phyloP scores from a whole-genome alignment of 2,888 invertebrate genomes.

The Idaea straminata region DNA sequence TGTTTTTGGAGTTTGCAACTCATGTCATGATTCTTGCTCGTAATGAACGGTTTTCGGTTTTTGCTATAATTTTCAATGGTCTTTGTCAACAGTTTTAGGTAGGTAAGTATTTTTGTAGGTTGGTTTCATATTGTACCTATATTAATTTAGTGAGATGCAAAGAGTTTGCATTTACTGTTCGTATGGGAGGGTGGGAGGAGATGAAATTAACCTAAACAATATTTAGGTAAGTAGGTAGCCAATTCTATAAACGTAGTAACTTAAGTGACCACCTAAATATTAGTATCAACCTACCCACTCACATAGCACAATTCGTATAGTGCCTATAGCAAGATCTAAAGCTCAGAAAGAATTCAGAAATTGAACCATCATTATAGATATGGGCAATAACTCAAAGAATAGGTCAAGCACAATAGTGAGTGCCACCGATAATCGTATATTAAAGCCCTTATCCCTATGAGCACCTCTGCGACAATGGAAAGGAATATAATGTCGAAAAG shows the following conservation, averaged over 20 bases:
- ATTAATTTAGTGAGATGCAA: too few species aligned
- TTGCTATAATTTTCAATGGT: constrained; percentile 24
- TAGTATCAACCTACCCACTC: neutral
- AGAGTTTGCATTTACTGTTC: too few species aligned
- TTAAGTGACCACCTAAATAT: neutral
- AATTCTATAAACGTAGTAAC: too few species aligned
- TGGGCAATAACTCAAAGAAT: constrained; percentile 70
- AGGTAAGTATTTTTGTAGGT: neutral
- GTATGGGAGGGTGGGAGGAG: too few species aligned
- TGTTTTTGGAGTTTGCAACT: constrained; percentile 66
- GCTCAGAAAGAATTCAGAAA: constrained; percentile 51
- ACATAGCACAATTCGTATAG: neutral
- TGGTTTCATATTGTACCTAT: too few species aligned
- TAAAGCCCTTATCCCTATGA: constrained; percentile 77
- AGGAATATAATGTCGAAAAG: constrained; percentile 78
- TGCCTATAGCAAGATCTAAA: constrained; percentile 13
- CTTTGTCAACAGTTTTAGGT: constrained; percentile 11
- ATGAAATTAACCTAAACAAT: too few species aligned
- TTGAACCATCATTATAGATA: constrained; percentile 65
- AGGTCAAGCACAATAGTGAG: constrained; percentile 79
- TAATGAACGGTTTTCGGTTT: constrained; percentile 50
- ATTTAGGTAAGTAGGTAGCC: too few species aligned
- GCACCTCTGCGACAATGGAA: constrained; percentile 77
- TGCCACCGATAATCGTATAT: constrained; percentile 79
- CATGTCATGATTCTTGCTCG: constrained; percentile 48